Evolutionary conservation across 2,113 vertebrate genomes (phyloP).

Genomic region (Centropus unirufus): DNA sequence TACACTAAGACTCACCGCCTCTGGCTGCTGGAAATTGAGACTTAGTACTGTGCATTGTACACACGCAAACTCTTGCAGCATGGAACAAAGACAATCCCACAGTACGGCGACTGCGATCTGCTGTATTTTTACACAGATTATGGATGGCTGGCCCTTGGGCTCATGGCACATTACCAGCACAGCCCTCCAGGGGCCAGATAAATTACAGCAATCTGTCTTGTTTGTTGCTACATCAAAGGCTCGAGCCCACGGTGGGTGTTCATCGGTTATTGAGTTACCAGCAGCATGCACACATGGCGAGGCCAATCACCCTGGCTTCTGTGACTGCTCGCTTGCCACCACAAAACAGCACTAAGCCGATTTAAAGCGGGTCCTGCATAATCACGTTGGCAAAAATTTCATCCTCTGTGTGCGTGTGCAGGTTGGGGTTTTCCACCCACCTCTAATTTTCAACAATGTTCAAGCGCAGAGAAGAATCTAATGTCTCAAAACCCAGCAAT

Average conservation of each 20-base stretch:
- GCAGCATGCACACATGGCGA: conserved; percentile 35
- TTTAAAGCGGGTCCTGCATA: conserved; percentile 52
- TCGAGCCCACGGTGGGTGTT: conserved; percentile 51
- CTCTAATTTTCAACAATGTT: background rate
- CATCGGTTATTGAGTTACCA: conserved; percentile 61
- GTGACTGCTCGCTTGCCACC: conserved; percentile 35
- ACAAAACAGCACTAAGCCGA: conserved; percentile 60
- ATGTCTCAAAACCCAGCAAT: background rate
- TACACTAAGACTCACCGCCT: background rate
- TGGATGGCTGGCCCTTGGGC: conserved; percentile 55
- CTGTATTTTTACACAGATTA: conserved; percentile 57
- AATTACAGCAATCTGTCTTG: conserved; percentile 67
- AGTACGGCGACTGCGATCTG: background rate
- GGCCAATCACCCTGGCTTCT: conserved; percentile 48
- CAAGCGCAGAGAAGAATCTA: background rate
- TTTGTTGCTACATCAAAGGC: conserved; percentile 62
- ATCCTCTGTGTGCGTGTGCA: background rate
- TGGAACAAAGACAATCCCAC: background rate
- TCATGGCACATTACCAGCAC: conserved; percentile 55
- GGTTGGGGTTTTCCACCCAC: rapidly evolving
- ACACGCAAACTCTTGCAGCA: background rate
- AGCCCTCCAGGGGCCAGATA: conserved; percentile 59
- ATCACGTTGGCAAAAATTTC: conserved; percentile 56
- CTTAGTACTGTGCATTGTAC: rapidly evolving
- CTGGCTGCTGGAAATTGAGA: background rate